These are phyloP conservation scores for Diadema setosum DNA, from an alignment of 35 echinoderm and acorn worm species.

Conservation along the genomic window DNA sequence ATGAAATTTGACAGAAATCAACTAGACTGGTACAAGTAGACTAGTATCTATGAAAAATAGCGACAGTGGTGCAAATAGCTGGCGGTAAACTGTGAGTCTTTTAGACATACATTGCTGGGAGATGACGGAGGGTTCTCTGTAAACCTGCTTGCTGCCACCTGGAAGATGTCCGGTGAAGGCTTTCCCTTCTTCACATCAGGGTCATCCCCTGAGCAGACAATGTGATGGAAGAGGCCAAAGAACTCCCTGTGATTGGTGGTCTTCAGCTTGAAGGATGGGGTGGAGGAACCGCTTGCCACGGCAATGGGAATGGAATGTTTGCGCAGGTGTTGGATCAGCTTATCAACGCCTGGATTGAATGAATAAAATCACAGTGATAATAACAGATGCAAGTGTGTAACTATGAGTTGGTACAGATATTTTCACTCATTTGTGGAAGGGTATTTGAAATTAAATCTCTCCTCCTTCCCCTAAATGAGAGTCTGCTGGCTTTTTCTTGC, in stretches of 20 bases:
- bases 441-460: too few species aligned
- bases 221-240: conserved; percentile 90
- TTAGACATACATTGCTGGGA: background rate
- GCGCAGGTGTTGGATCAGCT: conserved; percentile 77
- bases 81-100: too few species aligned
- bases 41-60: too few species aligned
- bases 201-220: conserved; percentile 86
- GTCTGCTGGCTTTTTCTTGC: too few species aligned
- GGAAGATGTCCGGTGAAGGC: conserved; percentile 79
- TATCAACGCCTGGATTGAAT: conserved; percentile 65
- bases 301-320: conserved; percentile 86
- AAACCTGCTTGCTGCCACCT: conserved; percentile 64
- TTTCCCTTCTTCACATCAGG: conserved; percentile 88
- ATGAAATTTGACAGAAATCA: too few species aligned
- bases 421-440: too few species aligned
- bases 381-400: background rate
- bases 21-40: too few species aligned
- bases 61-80: too few species aligned
- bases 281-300: conserved; percentile 82
- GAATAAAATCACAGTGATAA: too few species aligned
- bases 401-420: background rate
- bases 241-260: conserved; percentile 76
- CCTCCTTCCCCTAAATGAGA: too few species aligned
- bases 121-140: conserved; percentile 39
- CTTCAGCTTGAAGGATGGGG: conserved; percentile 44